Evolutionary conservation across 2,888 invertebrate genomes (phyloP), one percentile per base, ranked within the genome.

Genomic region (Embidobia sp.): DNA sequence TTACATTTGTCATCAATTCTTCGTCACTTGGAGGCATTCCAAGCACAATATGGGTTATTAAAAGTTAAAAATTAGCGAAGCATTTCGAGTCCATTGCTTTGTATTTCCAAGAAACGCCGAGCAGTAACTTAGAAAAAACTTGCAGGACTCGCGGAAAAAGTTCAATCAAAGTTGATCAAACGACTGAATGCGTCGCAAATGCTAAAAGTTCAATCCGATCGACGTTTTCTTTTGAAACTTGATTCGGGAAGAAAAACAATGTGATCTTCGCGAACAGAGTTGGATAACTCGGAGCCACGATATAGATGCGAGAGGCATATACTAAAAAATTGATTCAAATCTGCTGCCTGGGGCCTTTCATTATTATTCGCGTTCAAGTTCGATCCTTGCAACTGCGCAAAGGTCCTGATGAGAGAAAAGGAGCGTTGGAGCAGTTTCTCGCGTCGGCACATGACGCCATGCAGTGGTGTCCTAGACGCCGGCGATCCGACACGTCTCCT

Each of bases 341-440:
- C 49, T 49, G 42, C 37, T 67, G 53, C 51, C 61, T 37, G 67
- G 63, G 40, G 48, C 53, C 37, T 66, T 61, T 75, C 49, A 26
- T 63, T 72, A 63, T 75, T 61, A 66, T 66, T 66, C 49, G 61
- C 35, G 42, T 63, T 61, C 53, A 69, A 69, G 67, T 61, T 55
- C 66, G 66, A 77, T 72, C 67, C 74, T 78, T 77, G 85, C 83
- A 84, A 79, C 84, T 85, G 84, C 85, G 85, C 85, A 81, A 81
- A 78, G 63, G 79, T 83, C 79, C 79, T 81, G 63, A 53, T 44
- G 53, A 42, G 75, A 42, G 46, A 61, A 57, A 55, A 75, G 59
- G 66, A 61, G 61, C 61, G 61, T 16, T 44, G 31, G 46, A 59
- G 61, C 55, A 51, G 48, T 55, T 64, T 48, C 27, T 70, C 75